Base-by-base conservation (phyloP, 2,797 vertebrate species). In the Eupleurogrammus muticus region DNA sequence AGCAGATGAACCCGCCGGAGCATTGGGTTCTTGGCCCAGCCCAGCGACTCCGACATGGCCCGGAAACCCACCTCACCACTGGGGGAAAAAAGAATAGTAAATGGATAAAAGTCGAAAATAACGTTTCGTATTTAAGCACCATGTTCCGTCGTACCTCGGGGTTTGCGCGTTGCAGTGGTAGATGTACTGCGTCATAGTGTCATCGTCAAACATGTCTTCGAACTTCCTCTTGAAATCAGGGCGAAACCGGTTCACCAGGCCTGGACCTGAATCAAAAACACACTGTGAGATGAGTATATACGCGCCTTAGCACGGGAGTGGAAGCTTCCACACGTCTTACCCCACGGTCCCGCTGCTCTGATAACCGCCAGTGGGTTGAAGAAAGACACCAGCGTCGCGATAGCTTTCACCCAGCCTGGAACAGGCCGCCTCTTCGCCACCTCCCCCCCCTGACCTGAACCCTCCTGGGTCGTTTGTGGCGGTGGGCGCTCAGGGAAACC, bases 101-200 rank as follows among this genome's bases (percentile, higher is more conserved):
- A 47, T 11, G 17, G 21, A 59, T 28, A 16, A 12, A 38, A 13
- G 36, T 12, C 11, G 36, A 44, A 44, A 17, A 44, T 16, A 17
- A 14, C 7, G 40, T 42, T 42, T 7, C 17, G 5, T 17, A 42
- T 23, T 5, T 16, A 16, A 28, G 0, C 0, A 24, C 32, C 34
- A 44, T 13, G 23, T n/a, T 5, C 11, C 16, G 3, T 19, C 14
- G 32, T 75, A 97, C 97, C 96, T 98, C 5, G 96, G 96, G 5
- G 90, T 94, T 87, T 98, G 96, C 1, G 97, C 97, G 0, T 98
- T 98, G 77, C 97, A 97, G 91, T 98, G 97, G 84, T 98, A 98
- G 81, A 98, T 95, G 78, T 98, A 98, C 77, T 97, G 93, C 0
- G 96, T 95, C 90, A 98, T 96, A 0, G 97, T 97, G 73, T 98